phyloP scores from a whole-genome alignment of 2,888 invertebrate species.

The Diplolepis rosae region DNA sequence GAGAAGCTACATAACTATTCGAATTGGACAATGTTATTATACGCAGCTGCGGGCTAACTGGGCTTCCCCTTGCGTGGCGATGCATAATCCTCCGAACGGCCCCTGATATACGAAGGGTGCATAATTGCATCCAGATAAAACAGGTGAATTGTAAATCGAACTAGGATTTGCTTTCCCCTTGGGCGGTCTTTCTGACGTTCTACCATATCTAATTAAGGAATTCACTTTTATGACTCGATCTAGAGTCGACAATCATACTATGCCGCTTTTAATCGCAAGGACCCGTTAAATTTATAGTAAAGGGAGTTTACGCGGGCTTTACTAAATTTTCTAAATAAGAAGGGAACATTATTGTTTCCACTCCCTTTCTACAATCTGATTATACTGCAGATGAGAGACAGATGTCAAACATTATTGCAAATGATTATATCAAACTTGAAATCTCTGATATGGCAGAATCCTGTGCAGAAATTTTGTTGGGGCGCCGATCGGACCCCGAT shows the following conservation, averaged over 20 bases:
- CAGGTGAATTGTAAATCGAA: constrained; percentile 68
- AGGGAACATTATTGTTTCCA: background rate
- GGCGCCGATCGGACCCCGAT: no score
- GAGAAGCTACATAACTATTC: constrained; percentile 26
- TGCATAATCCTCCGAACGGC: constrained; percentile 61
- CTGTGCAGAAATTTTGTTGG: no score
- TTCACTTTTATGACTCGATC: background rate
- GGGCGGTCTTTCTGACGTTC: constrained; percentile 18
- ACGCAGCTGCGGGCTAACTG: constrained; percentile 31
- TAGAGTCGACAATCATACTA: background rate
- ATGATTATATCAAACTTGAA: background rate
- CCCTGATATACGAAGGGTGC: constrained; percentile 62
- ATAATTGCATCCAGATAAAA: constrained; percentile 70
- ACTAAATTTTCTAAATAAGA: constrained; percentile 2
- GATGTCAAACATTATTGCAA: constrained; percentile 20
- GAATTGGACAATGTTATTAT: constrained; percentile 30
- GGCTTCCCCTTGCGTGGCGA: constrained; percentile 13
- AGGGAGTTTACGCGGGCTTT: background rate
- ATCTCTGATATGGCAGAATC: no score
- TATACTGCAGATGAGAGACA: constrained; percentile 25
- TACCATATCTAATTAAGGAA: constrained; percentile 56
- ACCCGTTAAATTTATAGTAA: constrained; percentile 2
- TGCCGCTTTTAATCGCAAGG: background rate
- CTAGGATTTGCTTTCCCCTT: constrained; percentile 55
- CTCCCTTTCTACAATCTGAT: background rate